These are phyloP conservation scores for Muscicapa striata DNA, from an alignment of 2,797 vertebrate species.

Conservation along the genomic window DNA sequence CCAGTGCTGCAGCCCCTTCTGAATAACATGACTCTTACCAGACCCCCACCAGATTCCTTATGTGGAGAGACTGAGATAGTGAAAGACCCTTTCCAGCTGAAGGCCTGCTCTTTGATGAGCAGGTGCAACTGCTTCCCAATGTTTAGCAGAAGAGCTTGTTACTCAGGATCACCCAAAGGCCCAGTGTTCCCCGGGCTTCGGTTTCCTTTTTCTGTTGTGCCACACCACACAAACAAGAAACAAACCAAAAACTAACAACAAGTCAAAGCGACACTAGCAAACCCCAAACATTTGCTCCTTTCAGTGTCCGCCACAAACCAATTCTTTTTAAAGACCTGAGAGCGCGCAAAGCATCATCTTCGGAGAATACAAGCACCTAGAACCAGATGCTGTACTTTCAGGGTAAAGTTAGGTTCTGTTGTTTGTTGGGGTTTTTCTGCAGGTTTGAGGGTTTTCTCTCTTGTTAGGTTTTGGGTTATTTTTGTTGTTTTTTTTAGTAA, in stretches of 20 bases:
- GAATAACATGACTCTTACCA: fast-evolving
- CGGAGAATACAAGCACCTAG: not conserved
- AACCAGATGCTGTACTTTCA: not conserved
- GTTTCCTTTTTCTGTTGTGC: not conserved
- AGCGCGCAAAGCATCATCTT: fast-evolving
- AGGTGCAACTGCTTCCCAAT: not conserved
- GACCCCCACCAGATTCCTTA: not conserved
- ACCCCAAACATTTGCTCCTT: not conserved
- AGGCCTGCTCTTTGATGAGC: not conserved
- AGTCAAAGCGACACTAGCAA: not conserved
- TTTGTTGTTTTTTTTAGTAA: not conserved
- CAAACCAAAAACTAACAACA: not conserved
- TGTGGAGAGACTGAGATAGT: fast-evolving
- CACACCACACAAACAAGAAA: not conserved
- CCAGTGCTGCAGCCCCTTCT: not conserved
- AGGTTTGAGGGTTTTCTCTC: not conserved
- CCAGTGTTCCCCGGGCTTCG: fast-evolving
- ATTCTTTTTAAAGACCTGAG: not conserved
- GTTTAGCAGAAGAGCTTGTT: not conserved
- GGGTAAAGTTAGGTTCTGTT: not conserved
- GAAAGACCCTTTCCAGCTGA: not conserved
- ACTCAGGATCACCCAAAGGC: not conserved
- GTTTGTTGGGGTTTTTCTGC: fast-evolving
- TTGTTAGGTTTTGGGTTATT: not conserved
- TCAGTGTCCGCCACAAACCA: not conserved